Evolutionary conservation across 2,888 invertebrate genomes (phyloP).

Genomic region (Mimachlamys varia): DNA sequence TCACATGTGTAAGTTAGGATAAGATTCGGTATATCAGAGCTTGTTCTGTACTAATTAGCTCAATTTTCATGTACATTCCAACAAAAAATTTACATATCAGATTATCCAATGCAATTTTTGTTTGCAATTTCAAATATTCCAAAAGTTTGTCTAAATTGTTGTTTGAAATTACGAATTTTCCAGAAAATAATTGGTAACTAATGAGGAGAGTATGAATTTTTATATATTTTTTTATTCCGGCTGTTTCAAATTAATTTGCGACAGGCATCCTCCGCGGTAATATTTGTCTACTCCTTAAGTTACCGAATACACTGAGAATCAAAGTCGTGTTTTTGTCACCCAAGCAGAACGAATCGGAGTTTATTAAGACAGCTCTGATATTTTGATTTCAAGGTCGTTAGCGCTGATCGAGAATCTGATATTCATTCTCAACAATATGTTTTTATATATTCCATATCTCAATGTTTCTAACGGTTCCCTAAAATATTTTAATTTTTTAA

Average conservation of each 20-base stretch:
- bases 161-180: background rate
- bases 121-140: background rate
- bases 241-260: background rate
- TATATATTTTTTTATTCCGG: background rate
- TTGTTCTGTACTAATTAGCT: background rate
- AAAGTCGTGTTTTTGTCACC: background rate
- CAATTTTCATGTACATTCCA: background rate
- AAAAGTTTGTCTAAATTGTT: background rate
- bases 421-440: background rate
- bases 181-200: background rate
- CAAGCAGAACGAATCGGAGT: background rate
- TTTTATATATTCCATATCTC: background rate
- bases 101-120: background rate
- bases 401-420: background rate
- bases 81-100: background rate
- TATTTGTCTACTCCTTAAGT: background rate
- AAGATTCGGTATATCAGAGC: background rate
- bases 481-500: background rate
- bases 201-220: background rate
- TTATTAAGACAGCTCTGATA: background rate
- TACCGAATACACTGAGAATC: background rate
- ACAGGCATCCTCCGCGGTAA: background rate
- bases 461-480: background rate
- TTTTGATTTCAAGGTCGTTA: background rate
- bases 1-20: background rate